Percentiles rank a stretch among this genome's conserved stretches.
Evolutionary conservation across 2,888 invertebrate genomes (phyloP).

Genomic region (Girardia tigrina): DNA sequence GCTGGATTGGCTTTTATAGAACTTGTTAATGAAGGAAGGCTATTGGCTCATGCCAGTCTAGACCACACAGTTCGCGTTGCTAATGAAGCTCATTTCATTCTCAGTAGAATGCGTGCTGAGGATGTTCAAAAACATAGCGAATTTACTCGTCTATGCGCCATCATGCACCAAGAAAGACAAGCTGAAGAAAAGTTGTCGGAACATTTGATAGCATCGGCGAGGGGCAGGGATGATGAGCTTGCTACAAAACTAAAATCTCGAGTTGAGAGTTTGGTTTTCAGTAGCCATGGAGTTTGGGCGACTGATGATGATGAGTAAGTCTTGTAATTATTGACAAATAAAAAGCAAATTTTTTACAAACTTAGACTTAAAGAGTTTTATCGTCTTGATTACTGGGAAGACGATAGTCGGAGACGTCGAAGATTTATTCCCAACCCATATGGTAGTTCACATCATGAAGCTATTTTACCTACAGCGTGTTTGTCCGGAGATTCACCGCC

Average conservation of each 20-base stretch:
- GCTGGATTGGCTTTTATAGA: conserved; percentile 98
- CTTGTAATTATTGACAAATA: not conserved
- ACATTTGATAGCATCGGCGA: conserved; percentile 82
- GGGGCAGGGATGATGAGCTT: conserved; percentile 77
- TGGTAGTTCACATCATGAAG: conserved; percentile 80
- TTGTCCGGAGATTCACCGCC: not conserved
- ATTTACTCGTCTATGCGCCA: conserved; percentile 62
- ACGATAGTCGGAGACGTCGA: conserved; percentile 83
- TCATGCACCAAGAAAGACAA: conserved; percentile 69
- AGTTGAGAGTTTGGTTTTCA: conserved; percentile 72
- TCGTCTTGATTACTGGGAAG: conserved; percentile 98
- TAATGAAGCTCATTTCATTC: conserved; percentile 95
- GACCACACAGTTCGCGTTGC: conserved; percentile 97
- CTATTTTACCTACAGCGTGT: conserved; percentile 50
- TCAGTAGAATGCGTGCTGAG: conserved; percentile 94
- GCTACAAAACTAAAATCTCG: conserved; percentile 80
- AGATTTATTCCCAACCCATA: conserved; percentile 85
- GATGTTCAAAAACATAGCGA: conserved; percentile 96
- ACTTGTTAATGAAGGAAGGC: conserved; percentile 89
- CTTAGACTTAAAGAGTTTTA: conserved; percentile 53
- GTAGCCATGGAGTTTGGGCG: conserved; percentile 58
- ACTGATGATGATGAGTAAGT: conserved; percentile 38
- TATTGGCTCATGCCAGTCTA: conserved; percentile 93
- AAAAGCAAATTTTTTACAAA: not conserved
- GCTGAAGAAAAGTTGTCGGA: conserved; percentile 95